phyloP scores from a whole-genome alignment of 2,113 vertebrate species.

The Vidua chalybeata region DNA sequence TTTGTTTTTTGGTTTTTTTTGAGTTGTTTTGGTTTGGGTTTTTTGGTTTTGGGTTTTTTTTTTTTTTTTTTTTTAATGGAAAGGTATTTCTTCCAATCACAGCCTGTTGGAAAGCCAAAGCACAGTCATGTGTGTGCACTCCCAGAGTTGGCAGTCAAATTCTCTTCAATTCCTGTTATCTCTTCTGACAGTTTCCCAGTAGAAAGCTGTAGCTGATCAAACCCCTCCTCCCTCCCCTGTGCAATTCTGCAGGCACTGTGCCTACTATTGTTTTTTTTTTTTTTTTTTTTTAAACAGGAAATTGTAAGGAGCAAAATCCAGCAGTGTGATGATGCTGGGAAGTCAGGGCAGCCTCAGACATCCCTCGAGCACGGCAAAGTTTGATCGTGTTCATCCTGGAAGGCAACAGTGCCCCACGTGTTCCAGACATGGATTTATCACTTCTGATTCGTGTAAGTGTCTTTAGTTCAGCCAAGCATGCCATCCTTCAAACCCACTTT shows the following conservation, averaged over 20 bases:
- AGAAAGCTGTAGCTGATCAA: background rate
- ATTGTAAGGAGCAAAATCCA: background rate
- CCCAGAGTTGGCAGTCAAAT: background rate
- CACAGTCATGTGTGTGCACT: background rate
- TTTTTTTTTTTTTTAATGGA: background rate
- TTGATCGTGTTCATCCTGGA: background rate
- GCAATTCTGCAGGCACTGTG: background rate
- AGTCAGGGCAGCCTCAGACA: background rate
- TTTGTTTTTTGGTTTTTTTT: no score
- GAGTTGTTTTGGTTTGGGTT: accelerated
- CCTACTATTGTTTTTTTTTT: no score
- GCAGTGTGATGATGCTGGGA: background rate
- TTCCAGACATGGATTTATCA: background rate
- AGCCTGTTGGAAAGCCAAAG: background rate
- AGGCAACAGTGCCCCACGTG: background rate
- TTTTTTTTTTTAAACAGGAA: background rate
- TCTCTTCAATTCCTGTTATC: background rate
- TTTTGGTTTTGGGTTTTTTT: background rate
- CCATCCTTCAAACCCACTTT: background rate
- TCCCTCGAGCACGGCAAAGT: background rate
- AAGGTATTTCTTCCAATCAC: background rate
- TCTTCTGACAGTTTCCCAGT: background rate
- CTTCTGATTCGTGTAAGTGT: background rate
- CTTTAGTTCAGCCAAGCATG: background rate
- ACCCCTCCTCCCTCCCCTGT: background rate